Base-by-base conservation (phyloP, 30 jellyfish, hydroid and myxozoan genomes). In the Phacellophora camtschatica region DNA sequence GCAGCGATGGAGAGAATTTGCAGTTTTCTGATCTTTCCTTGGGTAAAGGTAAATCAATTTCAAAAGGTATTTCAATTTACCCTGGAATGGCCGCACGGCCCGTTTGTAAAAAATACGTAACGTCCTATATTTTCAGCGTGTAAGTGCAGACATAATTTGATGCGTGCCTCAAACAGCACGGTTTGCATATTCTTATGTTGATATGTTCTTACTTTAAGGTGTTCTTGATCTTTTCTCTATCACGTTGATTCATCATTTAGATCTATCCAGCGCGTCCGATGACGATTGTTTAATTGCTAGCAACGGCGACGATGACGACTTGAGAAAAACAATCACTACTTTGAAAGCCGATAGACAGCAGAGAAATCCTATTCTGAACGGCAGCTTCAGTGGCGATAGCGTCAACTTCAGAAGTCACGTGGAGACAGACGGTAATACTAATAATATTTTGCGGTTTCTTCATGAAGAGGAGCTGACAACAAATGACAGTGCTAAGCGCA, bases 1-100 rank as follows among this genome's bases (percentile, higher is more conserved):
- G 48, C 10, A 73, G 74, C 25, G 86, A 73, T 33, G 75, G 61
- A 16, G 86, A 35, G 25, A 34, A 51, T 42, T 73, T 51, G 42
- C 74, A 73, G 66, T 73, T 73, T 73, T 73, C 86, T 2, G 55
- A 73, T 54, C 24, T 73, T 61, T 74, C 28, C 13, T 4, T 73
- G 41, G 59, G 32, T 16, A 74, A 53, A 73, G 74, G 86, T 73
- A 71, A 20, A 57, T n/a, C n/a, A n/a, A n/a, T n/a, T n/a, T n/a
- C n/a, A n/a, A n/a, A n/a, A n/a, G n/a, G n/a, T n/a, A n/a, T n/a
- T n/a, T n/a, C n/a, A n/a, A n/a, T n/a, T n/a, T n/a, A n/a, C n/a
- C n/a, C n/a, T n/a, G n/a, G n/a, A 15, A 39, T 39, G 13, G 15
- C 15, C 53, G 15, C 0, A 6, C 53, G 53, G 15, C 8, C 0